Percentiles rank a stretch among this genome's conserved stretches.
These are phyloP conservation scores for Thamnaconus septentrionalis DNA, from an alignment of 2,113 vertebrate genomes.

Conservation along the genomic window DNA sequence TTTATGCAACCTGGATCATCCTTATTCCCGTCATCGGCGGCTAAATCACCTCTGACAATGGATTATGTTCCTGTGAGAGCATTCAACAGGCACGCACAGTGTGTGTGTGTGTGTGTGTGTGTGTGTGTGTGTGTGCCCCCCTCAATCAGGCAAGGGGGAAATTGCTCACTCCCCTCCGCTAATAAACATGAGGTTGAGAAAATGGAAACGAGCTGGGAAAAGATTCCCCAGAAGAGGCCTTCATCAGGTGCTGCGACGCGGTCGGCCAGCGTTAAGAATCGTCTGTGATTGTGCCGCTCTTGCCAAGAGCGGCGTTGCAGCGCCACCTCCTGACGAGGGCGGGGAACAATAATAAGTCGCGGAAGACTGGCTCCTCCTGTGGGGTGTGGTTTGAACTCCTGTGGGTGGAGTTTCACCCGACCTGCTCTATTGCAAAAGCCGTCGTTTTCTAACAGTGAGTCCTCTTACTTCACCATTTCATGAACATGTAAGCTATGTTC, in stretches of 20 bases:
- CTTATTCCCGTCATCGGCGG: background rate
- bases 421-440: background rate
- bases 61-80: background rate
- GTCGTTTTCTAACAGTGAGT: too few relatives aligned
- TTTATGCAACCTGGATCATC: background rate
- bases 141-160: background rate
- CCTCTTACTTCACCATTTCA: too few relatives aligned
- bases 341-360: too few relatives aligned
- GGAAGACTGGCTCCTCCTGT: constrained; percentile 7
- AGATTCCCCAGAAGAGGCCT: too few relatives aligned
- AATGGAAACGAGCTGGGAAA: too few relatives aligned
- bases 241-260: too few relatives aligned
- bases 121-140: too few relatives aligned
- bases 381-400: constrained; percentile 1
- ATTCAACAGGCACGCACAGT: background rate
- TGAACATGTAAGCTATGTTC: too few relatives aligned
- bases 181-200: background rate
- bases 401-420: background rate
- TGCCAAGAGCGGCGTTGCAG: too few relatives aligned
- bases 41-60: constrained; percentile 1
- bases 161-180: background rate
- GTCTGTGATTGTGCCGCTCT: too few relatives aligned
- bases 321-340: too few relatives aligned
- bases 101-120: background rate
- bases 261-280: too few relatives aligned